Base-by-base conservation (phyloP, 2,888 invertebrate genomes). In the Nesidiocoris tenuis region DNA sequence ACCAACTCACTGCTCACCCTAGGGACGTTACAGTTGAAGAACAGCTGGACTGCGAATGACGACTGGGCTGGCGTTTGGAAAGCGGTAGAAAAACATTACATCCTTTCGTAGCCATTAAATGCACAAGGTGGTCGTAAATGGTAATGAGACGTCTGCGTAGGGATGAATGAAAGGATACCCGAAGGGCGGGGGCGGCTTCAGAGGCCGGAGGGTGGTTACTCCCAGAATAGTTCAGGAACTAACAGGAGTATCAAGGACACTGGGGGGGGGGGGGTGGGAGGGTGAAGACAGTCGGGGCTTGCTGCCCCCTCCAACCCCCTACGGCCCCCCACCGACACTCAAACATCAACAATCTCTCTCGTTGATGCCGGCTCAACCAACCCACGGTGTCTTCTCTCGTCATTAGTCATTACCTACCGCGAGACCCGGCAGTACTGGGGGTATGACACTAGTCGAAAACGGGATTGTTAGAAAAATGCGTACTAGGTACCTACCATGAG, bases 221-320 rank as follows among this genome's bases (percentile, higher is more conserved):
- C 70, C 70, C 70, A 59, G 70, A 70, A 70, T 70, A 70, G 70
- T 70, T 70, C 70, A 70, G 70, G 70, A 70, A 70, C 70, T 70
- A 70, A 25, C 70, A 59, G 70, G 59, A 70, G 70, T 23, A 70
- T 70, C 70, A 70, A 70, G 70, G 70, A 70, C 70, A 59, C 3
- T 12, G 12, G 39, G 39, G 39, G 39, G 18, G 24, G 57, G 57
- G 23, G 70, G 70, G 59, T 22, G 24, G 70, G 70, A 57, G 70
- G 70, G 70, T 68, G 12, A 70, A 70, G 59, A 70, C 70, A 59
- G 70, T 70, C 23, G 70, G 23, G 57, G 59, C 70, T 63, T 12
- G 61, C 61, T 16, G 17, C 59, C 70, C 25, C 59, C 56, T 9
- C 56, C 56, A 19, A 12, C 56, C 70, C 59, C 1, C 23, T 21